Base-by-base conservation (phyloP, 2,888 invertebrate genomes). In the Resseliella maxima region DNA sequence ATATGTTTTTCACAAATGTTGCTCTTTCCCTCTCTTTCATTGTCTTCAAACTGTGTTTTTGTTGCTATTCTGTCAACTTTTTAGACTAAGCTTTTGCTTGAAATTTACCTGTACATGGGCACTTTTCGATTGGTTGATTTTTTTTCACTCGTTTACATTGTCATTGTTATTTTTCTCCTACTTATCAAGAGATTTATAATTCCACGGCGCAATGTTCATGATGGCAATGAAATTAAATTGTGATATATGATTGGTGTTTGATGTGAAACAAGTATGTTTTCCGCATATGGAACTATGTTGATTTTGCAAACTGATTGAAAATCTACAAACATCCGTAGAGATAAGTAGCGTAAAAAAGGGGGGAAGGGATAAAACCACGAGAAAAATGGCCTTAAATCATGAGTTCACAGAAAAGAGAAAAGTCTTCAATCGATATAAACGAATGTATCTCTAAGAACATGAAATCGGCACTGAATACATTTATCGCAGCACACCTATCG, bases 1-100 rank as follows among this genome's bases (percentile, higher is more conserved):
- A 59, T 59, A 59, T 59, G 59, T 59, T 59, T 59, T 59, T 59
- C 15, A n/a, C n/a, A n/a, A n/a, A n/a, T n/a, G n/a, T 50, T 18
- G 8, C 46, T 50, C 46, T 50, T 18, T 50, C 46, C 2, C 21
- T 50, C 59, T 59, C 59, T 59, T 6, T 24, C 59, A 59, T n/a
- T 59, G 59, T 59, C 24, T 24, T n/a, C 59, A 59, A 59, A 59
- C 24, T 59, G 59, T 59, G 59, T 50, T 15, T 2, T 15, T 18
- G 41, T 50, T 50, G 46, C 18, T 50, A 18, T 18, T 50, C 15
- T 72, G 31, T 31, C 72, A 31, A 72, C 72, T 35, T n/a, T 8
- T 3, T 10, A 31, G 5, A 24, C 24, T 59, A 27, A 2, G 5
- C 10, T 72, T 27, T 72, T 72, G 46, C 1, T 35, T 72, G 15